Base-by-base conservation (phyloP, 2,888 invertebrate genomes). In the Trichogramma dendrolimi region DNA sequence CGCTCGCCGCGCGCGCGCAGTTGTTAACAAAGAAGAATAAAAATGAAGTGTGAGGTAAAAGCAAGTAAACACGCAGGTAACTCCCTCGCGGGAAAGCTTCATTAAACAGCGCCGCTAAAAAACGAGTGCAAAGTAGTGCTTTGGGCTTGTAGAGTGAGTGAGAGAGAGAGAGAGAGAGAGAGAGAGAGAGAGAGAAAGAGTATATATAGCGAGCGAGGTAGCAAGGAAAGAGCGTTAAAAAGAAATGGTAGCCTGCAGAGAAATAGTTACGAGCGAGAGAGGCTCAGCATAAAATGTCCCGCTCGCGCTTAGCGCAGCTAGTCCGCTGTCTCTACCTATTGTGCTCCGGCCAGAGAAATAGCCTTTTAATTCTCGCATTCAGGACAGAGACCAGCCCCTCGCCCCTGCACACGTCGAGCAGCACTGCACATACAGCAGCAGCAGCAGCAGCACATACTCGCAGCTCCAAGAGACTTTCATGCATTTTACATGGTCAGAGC, bases 351-450 rank as follows among this genome's bases (percentile, higher is more conserved):
- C 27, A 27, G 40, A n/a, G n/a, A 75, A 78, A 78, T 78, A 77
- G 78, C 78, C 77, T 78, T 78, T 78, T 78, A 78, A 78, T 78
- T 78, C 75, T 70, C 71, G 72, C 74, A 74, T 76, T 77, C 76
- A 76, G 71, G 68, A 67, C 71, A 71, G 70, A 68, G 69, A 39
- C 39, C 47, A 39, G 46, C 11, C 44, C 10, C 5, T 11, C 47
- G 4, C 10, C 27, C 6, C 6, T 44, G 5, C 6, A 4, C 6
- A 44, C 5, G 14, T 5, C 38, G 6, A 27, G 11, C 27, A 2
- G 27, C 27, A 2, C 27, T 27, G 27, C 27, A 27, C 27, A 27
- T 27, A 27, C 14, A 14, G 14, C 14, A 14, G 14, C 14, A 14
- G 14, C 27, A 27, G 69, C 73, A 70, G 70, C 70, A 70, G 68